phyloP scores from a whole-genome alignment of 1,140 invertebrate genomes.

The Drusus annulatus region DNA sequence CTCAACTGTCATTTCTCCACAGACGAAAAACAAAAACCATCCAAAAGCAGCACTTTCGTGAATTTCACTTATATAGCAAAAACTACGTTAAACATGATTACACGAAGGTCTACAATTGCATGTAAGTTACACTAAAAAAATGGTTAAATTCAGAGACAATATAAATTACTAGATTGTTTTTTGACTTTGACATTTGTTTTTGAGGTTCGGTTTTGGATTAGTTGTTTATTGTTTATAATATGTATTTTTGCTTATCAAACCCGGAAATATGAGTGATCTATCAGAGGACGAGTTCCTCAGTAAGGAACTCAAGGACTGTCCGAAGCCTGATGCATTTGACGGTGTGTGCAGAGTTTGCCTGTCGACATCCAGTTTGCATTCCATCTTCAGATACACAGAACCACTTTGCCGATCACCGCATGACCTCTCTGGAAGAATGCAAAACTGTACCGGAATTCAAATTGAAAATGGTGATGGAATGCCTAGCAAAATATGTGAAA shows the following conservation, averaged over 20 bases:
- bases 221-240: too few relatives aligned
- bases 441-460: neutral
- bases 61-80: too few relatives aligned
- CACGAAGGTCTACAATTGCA: too few relatives aligned
- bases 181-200: too few relatives aligned
- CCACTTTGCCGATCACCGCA: neutral
- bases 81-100: too few relatives aligned
- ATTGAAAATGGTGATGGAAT: neutral
- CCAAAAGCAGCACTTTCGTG: too few relatives aligned
- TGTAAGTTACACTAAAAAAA: too few relatives aligned
- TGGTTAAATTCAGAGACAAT: too few relatives aligned
- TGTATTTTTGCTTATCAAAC: too few relatives aligned
- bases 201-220: too few relatives aligned
- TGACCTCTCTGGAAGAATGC: neutral
- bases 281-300: neutral
- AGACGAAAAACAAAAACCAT: too few relatives aligned
- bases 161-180: too few relatives aligned
- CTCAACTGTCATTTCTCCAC: neutral
- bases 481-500: conserved; percentile 1
- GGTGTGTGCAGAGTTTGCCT: neutral
- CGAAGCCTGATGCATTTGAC: neutral
- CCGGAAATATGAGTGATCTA: neutral
- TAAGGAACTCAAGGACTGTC: neutral
- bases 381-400: neutral
- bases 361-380: neutral